Evolutionary conservation across 2,113 vertebrate genomes (phyloP).

Genomic region (Chaetops frenatus): DNA sequence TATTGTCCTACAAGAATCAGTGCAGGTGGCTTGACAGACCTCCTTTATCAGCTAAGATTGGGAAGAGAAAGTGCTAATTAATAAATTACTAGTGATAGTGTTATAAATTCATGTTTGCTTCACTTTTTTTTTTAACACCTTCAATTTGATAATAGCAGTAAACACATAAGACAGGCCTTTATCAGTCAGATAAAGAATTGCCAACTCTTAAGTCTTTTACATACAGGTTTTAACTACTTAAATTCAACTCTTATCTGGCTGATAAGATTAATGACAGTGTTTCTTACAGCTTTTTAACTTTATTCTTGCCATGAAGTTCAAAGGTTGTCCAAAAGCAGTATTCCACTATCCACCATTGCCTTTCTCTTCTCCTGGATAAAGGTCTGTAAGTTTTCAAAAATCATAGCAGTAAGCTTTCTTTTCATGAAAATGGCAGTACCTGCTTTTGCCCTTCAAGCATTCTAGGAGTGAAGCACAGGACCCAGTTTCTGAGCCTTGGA

Average conservation of each 20-base stretch:
- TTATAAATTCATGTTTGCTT: neutral
- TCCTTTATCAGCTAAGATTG: neutral
- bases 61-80: neutral
- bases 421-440: neutral
- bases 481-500: neutral
- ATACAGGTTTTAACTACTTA: neutral
- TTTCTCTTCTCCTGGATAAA: neutral
- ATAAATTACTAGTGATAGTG: neutral
- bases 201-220: neutral
- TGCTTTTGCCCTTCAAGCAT: neutral
- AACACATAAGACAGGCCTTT: neutral
- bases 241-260: constrained; percentile 9
- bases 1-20: neutral
- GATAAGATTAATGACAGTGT: constrained; percentile 55
- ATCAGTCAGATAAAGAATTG: constrained; percentile 40
- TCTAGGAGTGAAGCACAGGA: neutral
- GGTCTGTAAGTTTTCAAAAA: neutral
- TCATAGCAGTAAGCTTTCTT: neutral
- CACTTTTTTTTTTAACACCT: neutral
- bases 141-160: neutral
- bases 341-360: neutral
- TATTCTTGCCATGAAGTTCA: neutral
- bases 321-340: neutral
- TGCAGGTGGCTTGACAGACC: neutral
- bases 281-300: constrained; percentile 31